Evolutionary conservation across 1,140 invertebrate species (phyloP), one percentile per base, ranked within the genome.

Genomic region (Trichonephila clavipes): DNA sequence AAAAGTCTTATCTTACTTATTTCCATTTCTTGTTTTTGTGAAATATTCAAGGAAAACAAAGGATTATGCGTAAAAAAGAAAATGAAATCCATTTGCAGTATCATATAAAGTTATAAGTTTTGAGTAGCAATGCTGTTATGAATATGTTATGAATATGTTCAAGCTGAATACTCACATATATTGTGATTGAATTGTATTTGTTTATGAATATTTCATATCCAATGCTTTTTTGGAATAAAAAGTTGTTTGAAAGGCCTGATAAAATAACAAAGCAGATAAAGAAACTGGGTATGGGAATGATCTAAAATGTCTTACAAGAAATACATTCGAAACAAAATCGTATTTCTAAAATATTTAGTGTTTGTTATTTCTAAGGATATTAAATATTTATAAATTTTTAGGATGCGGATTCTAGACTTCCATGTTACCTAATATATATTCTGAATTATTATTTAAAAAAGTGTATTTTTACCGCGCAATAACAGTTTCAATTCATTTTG

Each of bases 321-420:
- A 34, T 34, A 40, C 18, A 34, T 19, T 77, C 12, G 18, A 40
- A 77, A 34, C 12, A 77, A 77, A 40, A 77, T 18, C 24, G 34
- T 16, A 77, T 40, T 77, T 18, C 6, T 77, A 77, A 77, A 77
- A 77, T 77, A 77, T 77, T 77, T 77, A 77, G 28, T 18, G 24
- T 24, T 77, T 5, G 24, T 77, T 40, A 7, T 19, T 18, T 18
- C 24, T 34, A 34, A 77, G 18, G 18, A 34, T 40, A 77, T 77
- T 40, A 77, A 77, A 77, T 77, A 77, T 77, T 77, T 77, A 77
- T 77, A 40, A 21, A 69, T n/a, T 77, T 77, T 40, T 77, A 19
- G 28, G 34, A 77, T 16, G 24, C 28, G 16, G 19, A 3, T 66
- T 66, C 21, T 0, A n/a, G 64, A 6, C 8, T 10, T 24, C 10